Evolutionary conservation across 2,888 invertebrate species (phyloP).

Genomic region (Fragum fragum): DNA sequence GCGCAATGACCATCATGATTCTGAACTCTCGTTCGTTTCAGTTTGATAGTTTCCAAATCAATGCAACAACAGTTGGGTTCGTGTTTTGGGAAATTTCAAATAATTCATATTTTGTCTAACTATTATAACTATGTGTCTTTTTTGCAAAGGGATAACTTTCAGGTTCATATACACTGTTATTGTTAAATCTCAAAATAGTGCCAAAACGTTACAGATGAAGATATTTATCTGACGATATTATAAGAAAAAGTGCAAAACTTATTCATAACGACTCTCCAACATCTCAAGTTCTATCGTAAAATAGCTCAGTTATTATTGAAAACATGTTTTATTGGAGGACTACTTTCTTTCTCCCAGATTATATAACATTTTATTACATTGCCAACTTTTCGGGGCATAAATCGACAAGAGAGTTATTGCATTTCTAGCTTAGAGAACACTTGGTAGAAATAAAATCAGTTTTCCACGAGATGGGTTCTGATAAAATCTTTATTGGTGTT

Average conservation of each 20-base stretch:
- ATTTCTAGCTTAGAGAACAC: background rate
- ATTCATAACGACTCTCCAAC: background rate
- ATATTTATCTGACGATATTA: no score
- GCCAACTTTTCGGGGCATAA: background rate
- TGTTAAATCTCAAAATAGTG: no score
- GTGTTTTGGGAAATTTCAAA: no score
- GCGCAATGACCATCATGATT: no score
- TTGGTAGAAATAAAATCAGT: slow-evolving; percentile 10
- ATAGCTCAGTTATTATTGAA: slow-evolving; percentile 2
- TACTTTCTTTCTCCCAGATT: slow-evolving; percentile 3
- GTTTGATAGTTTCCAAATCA: no score
- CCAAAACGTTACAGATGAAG: no score
- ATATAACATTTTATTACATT: slow-evolving; percentile 17
- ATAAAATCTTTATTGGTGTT: slow-evolving; percentile 7
- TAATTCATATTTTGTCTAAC: no score
- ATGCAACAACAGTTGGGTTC: no score
- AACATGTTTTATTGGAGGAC: slow-evolving; percentile 1
- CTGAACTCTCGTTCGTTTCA: no score
- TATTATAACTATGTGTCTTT: no score
- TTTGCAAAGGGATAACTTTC: no score
- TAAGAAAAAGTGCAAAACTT: background rate
- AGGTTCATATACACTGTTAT: no score
- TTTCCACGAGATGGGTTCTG: background rate
- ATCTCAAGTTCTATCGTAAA: background rate
- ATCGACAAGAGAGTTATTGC: slow-evolving; percentile 1